phyloP scores from a whole-genome alignment of 1,140 invertebrate genomes.

The Neotoxoptera formosana region DNA sequence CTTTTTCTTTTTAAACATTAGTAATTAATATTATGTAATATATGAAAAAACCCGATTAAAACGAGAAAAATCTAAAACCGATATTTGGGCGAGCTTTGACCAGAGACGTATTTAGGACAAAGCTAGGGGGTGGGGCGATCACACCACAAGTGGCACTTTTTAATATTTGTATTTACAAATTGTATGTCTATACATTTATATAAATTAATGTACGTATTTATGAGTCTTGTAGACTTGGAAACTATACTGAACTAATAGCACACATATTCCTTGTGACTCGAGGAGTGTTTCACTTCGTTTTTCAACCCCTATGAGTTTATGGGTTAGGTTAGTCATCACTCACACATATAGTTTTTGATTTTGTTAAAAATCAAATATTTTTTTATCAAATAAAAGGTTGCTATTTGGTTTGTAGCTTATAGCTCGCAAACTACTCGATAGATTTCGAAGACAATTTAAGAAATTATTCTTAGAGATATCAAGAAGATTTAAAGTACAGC shows the following conservation, averaged over 20 bases:
- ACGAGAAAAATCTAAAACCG: background rate
- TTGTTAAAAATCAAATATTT: background rate
- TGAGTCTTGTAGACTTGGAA: background rate
- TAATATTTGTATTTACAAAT: background rate
- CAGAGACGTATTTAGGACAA: background rate
- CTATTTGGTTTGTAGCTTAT: background rate
- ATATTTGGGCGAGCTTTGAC: background rate
- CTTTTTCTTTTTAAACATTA: too few relatives aligned
- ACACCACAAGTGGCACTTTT: background rate
- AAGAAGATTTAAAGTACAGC: background rate
- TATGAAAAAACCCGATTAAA: background rate
- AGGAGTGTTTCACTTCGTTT: too few relatives aligned
- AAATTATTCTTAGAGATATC: background rate
- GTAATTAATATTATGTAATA: too few relatives aligned
- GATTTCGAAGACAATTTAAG: background rate
- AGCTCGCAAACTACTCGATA: background rate
- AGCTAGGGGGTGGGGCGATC: background rate
- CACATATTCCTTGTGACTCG: background rate
- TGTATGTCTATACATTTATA: too few relatives aligned
- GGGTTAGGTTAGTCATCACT: too few relatives aligned
- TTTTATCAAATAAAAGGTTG: too few relatives aligned
- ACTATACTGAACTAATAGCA: background rate
- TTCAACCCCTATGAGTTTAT: background rate
- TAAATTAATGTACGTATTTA: background rate
- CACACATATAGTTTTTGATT: background rate